These are phyloP conservation scores for Eilema caniola DNA, from an alignment of 2,888 invertebrate species.

Conservation along the genomic window DNA sequence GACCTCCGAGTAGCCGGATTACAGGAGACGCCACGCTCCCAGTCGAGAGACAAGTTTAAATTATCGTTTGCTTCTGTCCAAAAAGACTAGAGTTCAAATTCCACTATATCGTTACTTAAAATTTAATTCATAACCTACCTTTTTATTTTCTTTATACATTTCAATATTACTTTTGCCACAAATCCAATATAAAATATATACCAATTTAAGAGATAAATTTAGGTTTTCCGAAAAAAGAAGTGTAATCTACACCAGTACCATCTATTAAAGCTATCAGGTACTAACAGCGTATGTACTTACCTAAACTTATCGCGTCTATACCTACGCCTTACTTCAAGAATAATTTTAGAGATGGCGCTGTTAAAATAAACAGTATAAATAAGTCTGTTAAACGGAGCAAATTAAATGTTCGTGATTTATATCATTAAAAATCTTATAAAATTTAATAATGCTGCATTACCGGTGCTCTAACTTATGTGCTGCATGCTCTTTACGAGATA, in stretches of 20 bases:
- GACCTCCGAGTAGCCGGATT: conserved; percentile 99
- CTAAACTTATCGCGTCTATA: conserved; percentile 24
- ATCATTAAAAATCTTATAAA: too few species aligned
- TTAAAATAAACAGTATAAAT: neutral
- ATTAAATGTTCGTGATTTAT: neutral
- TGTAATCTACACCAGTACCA: conserved; percentile 19
- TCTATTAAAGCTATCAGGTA: conserved; percentile 18
- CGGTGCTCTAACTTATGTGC: too few species aligned
- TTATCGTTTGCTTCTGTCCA: conserved; percentile 30
- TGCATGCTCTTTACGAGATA: neutral
- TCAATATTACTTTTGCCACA: neutral
- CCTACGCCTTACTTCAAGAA: conserved; percentile 22
- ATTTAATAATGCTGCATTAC: neutral
- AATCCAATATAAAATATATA: neutral
- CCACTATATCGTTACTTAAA: neutral
- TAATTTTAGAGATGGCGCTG: conserved; percentile 38
- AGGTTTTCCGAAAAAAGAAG: neutral
- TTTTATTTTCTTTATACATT: neutral
- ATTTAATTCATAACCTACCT: rapidly evolving
- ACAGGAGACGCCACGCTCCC: conserved; percentile 99
- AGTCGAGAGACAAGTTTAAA: conserved; percentile 80
- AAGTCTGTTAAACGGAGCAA: neutral
- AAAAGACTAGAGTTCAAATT: conserved; percentile 51
- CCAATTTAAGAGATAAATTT: neutral
- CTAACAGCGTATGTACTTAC: conserved; percentile 28